A percentile compares a stretch with the other conserved stretches of the same genome.
phyloP scores from a whole-genome alignment of 1,140 invertebrate species.

The Drosophila nikananu region DNA sequence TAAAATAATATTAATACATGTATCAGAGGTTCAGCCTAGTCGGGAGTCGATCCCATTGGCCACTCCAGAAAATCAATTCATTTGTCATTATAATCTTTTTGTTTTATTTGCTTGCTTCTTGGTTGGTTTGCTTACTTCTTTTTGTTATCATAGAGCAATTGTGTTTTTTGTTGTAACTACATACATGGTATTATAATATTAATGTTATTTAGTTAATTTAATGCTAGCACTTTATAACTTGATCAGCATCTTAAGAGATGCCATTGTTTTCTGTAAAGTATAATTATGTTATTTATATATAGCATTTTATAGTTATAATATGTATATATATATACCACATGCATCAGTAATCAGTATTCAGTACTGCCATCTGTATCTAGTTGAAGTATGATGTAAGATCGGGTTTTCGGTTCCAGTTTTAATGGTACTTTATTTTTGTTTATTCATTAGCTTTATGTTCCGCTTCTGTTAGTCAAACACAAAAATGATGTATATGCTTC shows the following conservation, averaged over 20 bases:
- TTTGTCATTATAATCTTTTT: conserved; percentile 39
- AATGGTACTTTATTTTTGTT: conserved; percentile 32
- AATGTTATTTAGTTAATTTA: conserved; percentile 73
- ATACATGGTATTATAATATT: conserved; percentile 59
- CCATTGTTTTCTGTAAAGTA: conserved; percentile 39
- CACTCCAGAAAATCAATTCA: neutral
- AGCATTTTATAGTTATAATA: conserved; percentile 22
- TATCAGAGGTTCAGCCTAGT: too few species aligned
- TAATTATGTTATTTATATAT: conserved; percentile 55
- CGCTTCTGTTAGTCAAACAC: conserved; percentile 29
- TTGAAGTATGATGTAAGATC: conserved; percentile 31
- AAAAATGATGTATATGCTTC: conserved; percentile 50
- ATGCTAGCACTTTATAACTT: conserved; percentile 65
- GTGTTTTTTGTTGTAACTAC: conserved; percentile 41
- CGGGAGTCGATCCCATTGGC: too few species aligned
- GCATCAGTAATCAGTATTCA: conserved; percentile 57
- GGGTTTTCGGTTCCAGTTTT: conserved; percentile 8
- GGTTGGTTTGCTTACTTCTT: conserved; percentile 59
- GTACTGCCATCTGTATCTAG: conserved; percentile 65
- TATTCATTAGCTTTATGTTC: conserved; percentile 37
- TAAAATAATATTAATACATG: too few species aligned
- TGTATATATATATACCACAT: conserved; percentile 48
- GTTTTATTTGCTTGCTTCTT: conserved; percentile 68
- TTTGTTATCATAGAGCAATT: conserved; percentile 65
- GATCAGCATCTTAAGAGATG: conserved; percentile 38